These are phyloP conservation scores for Pantherophis guttatus DNA, from an alignment of 2,113 vertebrate species.

Conservation along the genomic window DNA sequence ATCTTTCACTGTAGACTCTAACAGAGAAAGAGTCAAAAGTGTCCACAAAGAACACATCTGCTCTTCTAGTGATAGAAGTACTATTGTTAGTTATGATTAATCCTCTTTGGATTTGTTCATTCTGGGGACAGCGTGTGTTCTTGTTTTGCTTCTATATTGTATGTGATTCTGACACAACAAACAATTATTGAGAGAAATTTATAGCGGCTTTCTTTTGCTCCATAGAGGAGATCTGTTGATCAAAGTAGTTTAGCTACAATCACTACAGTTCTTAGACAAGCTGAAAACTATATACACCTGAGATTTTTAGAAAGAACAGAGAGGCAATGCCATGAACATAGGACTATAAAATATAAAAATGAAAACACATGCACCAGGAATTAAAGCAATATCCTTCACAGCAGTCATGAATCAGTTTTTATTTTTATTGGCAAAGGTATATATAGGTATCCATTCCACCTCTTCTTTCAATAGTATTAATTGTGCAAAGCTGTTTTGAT, in stretches of 20 bases:
- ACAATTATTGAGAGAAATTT: not conserved
- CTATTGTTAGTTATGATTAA: constrained; percentile 1
- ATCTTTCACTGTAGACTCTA: not conserved
- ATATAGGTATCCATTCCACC: not conserved
- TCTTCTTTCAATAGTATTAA: not conserved
- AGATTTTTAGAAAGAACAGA: not conserved
- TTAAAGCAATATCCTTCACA: not conserved
- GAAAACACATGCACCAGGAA: not conserved
- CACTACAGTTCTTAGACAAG: not conserved
- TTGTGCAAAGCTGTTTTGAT: not conserved
- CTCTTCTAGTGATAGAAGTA: not conserved
- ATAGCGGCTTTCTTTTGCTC: not conserved
- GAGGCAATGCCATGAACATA: not conserved
- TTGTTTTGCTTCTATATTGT: not conserved
- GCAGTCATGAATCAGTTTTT: not conserved
- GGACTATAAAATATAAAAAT: not conserved
- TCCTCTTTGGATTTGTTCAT: not conserved
- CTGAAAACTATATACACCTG: not conserved
- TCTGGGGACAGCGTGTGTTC: not conserved
- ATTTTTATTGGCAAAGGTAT: not conserved
- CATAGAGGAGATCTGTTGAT: not conserved
- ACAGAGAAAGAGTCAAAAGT: not conserved
- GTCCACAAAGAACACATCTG: not conserved
- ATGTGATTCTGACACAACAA: not conserved
- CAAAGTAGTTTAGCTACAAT: not conserved